Base-by-base conservation (phyloP, 2,888 invertebrate species). In the Heliconius ethilla region DNA sequence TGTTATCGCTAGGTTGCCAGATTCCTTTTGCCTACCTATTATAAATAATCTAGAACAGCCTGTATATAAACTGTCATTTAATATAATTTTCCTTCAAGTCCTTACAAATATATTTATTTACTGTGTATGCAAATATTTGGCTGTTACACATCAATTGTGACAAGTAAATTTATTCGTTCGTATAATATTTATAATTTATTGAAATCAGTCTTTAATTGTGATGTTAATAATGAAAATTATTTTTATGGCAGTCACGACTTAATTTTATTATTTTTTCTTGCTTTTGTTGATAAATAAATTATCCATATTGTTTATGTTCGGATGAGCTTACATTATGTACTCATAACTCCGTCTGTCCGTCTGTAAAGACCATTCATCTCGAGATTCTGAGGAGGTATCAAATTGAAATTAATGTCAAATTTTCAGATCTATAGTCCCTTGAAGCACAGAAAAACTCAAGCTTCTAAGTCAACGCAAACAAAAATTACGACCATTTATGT, bases 51-150 rank as follows among this genome's bases (percentile, higher is more conserved):
- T 13, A 51, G 7, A 72, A 1, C 72, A 40, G 0, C 63, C 74
- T 74, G 27, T 63, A 40, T 22, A 62, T 75, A 55, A 73, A 59
- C 37, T 18, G 33, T 55, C 55, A 78, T 78, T 79, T 45, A 78
- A 73, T 77, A 79, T 67, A 79, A 79, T 76, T 70, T 65, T 40
- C 70, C 63, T 70, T 74, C 6, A 45, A 63, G 25, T 66, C 67
- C 55, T 77, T 77, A 77, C 72, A 77, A 77, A 73, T 33, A 37
- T 72, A 62, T 79, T 77, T 65, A 75, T 55, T 22, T 72, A 62
- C 62, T 75, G 62, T 63, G 72, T 62, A 63, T 75, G 75, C 37
- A 75, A 79, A 77, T 75, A 77, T 73, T 63, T 63, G 25, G 18
- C 33, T 29, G 63, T 78, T 69, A 65, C 18, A 65, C 55, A 18